A percentile compares a stretch with the other conserved stretches of the same genome.
phyloP scores from a whole-genome alignment of 2,888 invertebrate genomes.

The Cheiracanthium punctorium region DNA sequence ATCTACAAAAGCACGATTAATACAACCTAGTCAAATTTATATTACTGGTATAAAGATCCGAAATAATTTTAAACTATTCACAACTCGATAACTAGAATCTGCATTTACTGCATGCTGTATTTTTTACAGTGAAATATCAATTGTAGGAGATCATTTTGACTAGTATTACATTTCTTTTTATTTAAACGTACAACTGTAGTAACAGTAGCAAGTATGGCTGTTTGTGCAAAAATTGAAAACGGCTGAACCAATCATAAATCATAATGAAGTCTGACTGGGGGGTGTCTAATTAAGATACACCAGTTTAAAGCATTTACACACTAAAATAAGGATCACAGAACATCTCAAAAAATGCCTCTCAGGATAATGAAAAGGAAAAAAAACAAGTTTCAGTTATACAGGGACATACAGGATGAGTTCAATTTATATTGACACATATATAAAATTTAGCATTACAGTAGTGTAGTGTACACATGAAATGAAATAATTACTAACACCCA shows the following conservation, averaged over 20 bases:
- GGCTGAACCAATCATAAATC: not conserved
- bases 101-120: not conserved
- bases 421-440: not conserved
- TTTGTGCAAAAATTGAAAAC: not conserved
- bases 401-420: not conserved
- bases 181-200: not conserved
- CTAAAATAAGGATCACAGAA: conserved; percentile 15
- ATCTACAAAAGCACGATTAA: too few species aligned
- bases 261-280: too few species aligned
- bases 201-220: conserved; percentile 8
- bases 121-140: not conserved
- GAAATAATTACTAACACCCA: conserved; percentile 3
- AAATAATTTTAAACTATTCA: not conserved
- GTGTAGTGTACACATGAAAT: not conserved
- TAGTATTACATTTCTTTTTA: not conserved
- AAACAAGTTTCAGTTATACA: not conserved
- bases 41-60: too few species aligned
- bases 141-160: conserved; percentile 11
- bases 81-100: not conserved
- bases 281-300: too few species aligned
- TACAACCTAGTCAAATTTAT: too few species aligned
- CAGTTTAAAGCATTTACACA: conserved; percentile 7
- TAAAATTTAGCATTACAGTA: not conserved
- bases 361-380: not conserved
- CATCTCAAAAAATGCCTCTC: conserved; percentile 1